A percentile compares a stretch with the other conserved stretches of the same genome.
Evolutionary conservation across 2,888 invertebrate genomes (phyloP).

Genomic region (Oasisia sp.): DNA sequence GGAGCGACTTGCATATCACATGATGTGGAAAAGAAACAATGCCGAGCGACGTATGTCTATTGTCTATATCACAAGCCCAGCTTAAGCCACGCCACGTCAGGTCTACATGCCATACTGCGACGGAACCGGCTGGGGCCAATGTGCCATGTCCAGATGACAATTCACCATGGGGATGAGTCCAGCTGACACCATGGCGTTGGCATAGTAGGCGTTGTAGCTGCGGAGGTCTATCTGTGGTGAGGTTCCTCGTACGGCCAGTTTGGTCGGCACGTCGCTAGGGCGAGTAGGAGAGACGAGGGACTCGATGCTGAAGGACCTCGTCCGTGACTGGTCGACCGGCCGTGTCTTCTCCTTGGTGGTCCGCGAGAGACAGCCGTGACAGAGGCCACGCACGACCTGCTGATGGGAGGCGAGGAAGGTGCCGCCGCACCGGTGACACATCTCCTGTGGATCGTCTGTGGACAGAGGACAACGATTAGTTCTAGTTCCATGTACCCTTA

Average conservation of each 20-base stretch:
- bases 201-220: constrained; percentile 27
- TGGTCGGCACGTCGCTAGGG: constrained; percentile 17
- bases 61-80: not conserved
- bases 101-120: not conserved
- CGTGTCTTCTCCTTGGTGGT: constrained; percentile 13
- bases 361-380: not conserved
- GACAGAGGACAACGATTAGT: not conserved
- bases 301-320: constrained; percentile 35
- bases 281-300: constrained; percentile 33
- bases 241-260: not conserved
- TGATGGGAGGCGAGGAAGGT: constrained; percentile 30
- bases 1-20: too few relatives aligned
- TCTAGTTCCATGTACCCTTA: too few relatives aligned
- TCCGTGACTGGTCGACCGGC: constrained; percentile 25
- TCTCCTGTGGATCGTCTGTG: constrained; percentile 37
- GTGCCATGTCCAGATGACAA: not conserved
- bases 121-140: not conserved
- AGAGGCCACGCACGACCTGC: constrained; percentile 24
- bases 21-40: too few relatives aligned
- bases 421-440: constrained; percentile 34
- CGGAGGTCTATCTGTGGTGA: not conserved
- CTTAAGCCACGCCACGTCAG: not conserved
- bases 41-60: not conserved
- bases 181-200: constrained; percentile 34
- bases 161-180: not conserved